A percentile compares a stretch with the other conserved stretches of the same genome.
phyloP scores from a whole-genome alignment of 1,140 invertebrate species.

The Meloidogyne hapla region DNA sequence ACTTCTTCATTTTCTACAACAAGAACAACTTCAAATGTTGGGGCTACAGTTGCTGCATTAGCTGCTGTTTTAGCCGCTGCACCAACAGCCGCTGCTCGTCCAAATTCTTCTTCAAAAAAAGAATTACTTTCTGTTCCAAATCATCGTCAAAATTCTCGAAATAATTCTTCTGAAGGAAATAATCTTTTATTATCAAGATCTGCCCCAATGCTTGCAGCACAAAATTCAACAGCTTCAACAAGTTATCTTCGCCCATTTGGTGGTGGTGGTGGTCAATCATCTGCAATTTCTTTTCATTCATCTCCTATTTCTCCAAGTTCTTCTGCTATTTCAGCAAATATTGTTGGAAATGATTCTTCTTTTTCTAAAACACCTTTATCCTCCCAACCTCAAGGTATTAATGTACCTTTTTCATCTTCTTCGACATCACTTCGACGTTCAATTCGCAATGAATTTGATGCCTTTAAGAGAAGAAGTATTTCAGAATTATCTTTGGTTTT shows the following conservation, averaged over 20 bases:
- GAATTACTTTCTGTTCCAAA: background rate
- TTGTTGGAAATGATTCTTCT: background rate
- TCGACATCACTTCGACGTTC: background rate
- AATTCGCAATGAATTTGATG: slow-evolving; percentile 17
- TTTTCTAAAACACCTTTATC: slow-evolving; percentile 1
- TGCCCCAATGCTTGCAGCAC: background rate
- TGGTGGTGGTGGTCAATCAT: background rate
- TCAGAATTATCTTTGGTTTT: slow-evolving; percentile 32
- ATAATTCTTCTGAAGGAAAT: background rate
- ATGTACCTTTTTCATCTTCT: background rate
- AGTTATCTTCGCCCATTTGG: background rate
- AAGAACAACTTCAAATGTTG: background rate
- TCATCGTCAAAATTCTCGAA: background rate
- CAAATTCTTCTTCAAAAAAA: background rate
- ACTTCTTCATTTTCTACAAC: background rate
- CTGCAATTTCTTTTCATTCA: background rate
- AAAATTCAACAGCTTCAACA: background rate
- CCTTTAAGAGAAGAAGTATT: slow-evolving; percentile 27
- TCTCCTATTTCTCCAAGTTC: background rate
- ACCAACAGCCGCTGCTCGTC: slow-evolving; percentile 11
- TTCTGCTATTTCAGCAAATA: background rate
- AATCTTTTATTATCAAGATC: background rate
- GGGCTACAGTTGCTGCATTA: slow-evolving; percentile 12
- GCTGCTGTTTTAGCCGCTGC: slow-evolving; percentile 13
- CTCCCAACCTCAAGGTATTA: background rate